Evolutionary conservation across 2,113 vertebrate genomes (phyloP).

Genomic region (Poeciliopsis retropinna): DNA sequence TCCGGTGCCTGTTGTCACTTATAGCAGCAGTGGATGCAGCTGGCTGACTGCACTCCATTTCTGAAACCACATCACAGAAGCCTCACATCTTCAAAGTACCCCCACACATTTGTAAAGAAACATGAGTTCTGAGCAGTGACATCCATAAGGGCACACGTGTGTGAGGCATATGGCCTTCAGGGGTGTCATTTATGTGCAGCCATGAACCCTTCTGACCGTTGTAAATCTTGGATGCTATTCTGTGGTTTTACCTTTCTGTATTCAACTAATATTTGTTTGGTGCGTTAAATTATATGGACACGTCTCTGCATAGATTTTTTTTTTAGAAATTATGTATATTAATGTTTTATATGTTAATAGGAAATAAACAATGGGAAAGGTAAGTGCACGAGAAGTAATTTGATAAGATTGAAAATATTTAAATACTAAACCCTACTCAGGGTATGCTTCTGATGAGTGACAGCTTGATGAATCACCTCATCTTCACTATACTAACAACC

Average conservation of each 20-base stretch:
- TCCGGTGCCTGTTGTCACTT: conserved; percentile 61
- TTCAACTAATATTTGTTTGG: conserved; percentile 9
- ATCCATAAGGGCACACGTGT: conserved; percentile 48
- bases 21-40: conserved; percentile 47
- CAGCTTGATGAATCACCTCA: conserved; percentile 61
- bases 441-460: conserved; percentile 19
- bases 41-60: conserved; percentile 48
- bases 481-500: conserved; percentile 46
- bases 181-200: conserved; percentile 35
- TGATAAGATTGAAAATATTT: conserved; percentile 10
- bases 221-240: conserved; percentile 20
- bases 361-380: background rate
- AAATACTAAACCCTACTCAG: conserved; percentile 17
- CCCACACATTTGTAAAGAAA: conserved; percentile 37
- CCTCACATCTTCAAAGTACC: conserved; percentile 71
- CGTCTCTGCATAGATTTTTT: background rate
- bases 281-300: background rate
- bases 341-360: background rate
- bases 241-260: conserved; percentile 12
- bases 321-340: background rate
- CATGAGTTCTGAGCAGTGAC: conserved; percentile 19
- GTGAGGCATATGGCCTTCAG: conserved; percentile 42
- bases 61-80: conserved; percentile 69
- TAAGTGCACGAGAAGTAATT: background rate
- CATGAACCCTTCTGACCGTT: background rate